Evolutionary conservation across 2,797 vertebrate genomes (phyloP).

Genomic region (Parambassis ranga): DNA sequence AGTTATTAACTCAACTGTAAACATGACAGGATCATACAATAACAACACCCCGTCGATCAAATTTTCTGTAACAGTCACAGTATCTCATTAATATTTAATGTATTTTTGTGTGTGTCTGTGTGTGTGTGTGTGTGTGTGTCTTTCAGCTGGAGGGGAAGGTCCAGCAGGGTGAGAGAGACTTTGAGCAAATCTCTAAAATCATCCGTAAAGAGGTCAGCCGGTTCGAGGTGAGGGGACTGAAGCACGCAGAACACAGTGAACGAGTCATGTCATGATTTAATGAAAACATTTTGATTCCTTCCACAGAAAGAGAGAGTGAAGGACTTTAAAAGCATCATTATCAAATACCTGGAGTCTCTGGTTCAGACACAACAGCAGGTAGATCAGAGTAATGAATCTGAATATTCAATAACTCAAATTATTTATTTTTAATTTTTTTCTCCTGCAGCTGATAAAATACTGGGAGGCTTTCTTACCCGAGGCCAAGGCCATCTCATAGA

Average conservation of each 20-base stretch:
- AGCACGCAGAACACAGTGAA: too few relatives aligned
- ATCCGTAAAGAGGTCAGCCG: conserved; percentile 95
- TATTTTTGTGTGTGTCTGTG: background rate
- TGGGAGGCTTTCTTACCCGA: conserved; percentile 98
- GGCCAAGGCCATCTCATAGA: conserved; percentile 97
- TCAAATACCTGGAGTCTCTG: conserved; percentile 96
- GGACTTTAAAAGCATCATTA: conserved; percentile 95
- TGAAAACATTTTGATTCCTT: too few relatives aligned
- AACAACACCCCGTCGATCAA: too few relatives aligned
- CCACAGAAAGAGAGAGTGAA: conserved; percentile 94
- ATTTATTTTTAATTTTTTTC: too few relatives aligned
- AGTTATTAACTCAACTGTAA: too few relatives aligned
- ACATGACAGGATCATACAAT: too few relatives aligned
- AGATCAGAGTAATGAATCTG: background rate
- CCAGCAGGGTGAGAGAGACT: conserved; percentile 96
- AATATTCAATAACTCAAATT: too few relatives aligned
- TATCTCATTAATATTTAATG: too few relatives aligned
- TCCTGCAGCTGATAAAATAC: conserved; percentile 92
- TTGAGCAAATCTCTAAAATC: conserved; percentile 97
- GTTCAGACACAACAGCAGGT: conserved; percentile 98
- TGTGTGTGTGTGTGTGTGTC: background rate
- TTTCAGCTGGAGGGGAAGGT: conserved; percentile 92
- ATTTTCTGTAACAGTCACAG: too few relatives aligned
- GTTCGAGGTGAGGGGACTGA: conserved; percentile 87
- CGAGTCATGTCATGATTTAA: too few relatives aligned